Base-by-base conservation (phyloP, 2,113 vertebrate species). In the Miniopterus natalensis region DNA sequence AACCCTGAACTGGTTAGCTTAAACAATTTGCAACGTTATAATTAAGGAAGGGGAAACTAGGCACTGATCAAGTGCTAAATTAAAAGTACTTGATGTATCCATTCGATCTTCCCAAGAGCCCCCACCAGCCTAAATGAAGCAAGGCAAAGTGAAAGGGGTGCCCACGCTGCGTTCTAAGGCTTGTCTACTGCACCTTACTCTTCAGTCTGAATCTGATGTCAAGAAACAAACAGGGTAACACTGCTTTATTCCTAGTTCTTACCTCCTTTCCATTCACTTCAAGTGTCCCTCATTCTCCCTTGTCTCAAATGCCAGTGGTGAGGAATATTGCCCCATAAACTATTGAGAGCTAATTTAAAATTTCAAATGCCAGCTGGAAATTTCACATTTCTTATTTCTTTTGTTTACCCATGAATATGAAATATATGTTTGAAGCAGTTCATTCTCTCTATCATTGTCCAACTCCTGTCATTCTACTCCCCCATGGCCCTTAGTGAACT, bases 291-390 rank as follows among this genome's bases (percentile, higher is more conserved):
- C 45, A 68, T 71, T 78, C 25, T 63, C 40, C 36, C 18, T 84
- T 83, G 84, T 77, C 71, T 92, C 21, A 95, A 84, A 88, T 88
- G 14, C 25, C 65, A 51, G 31, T 71, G 63, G 53, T 86, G 91
- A 78, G 29, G 87, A 96, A 93, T 93, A 92, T 77, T 80, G 29
- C 73, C 57, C 73, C 57, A 66, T 92, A 73, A 90, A 36, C 81
- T 88, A 93, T 87, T 91, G 88, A 88, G 49, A 96, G 66, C 71
- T 95, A 94, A 97, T 97, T 36, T 97, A 96, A 97, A 96, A 83
- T 78, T 92, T 94, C 59, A 94, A 83, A 90, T 88, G 63, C 18
- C 90, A 95, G 4, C 84, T 51, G 71, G 73, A 93, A 70, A 71
- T 53, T 71, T 92, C 70, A 90, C 29, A 53, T 88, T 90, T 18